Conservation (phyloP, 2,888 invertebrate species). For the Cremastinae sp. region DNA sequence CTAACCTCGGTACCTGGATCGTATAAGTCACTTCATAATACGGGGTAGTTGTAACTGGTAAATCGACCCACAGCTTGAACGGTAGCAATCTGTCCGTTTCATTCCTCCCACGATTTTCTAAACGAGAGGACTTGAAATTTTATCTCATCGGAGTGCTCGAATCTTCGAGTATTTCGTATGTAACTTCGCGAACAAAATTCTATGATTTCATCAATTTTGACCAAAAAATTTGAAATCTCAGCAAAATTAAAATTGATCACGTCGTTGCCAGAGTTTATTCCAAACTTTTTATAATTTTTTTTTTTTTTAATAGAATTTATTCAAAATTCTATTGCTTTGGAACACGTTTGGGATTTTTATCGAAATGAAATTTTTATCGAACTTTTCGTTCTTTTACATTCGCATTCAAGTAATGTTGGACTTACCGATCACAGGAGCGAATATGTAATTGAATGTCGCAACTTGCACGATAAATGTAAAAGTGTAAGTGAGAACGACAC, state of each 20-base stretch:
- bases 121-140: conserved; percentile 16
- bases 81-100: conserved; percentile 66
- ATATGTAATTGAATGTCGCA: conserved; percentile 59
- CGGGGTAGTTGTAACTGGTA: conserved; percentile 62
- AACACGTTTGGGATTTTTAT: no score
- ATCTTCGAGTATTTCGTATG: no score
- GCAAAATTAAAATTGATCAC: no score
- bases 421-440: conserved; percentile 65
- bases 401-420: neutral
- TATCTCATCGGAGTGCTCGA: no score
- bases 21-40: conserved; percentile 65
- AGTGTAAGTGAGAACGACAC: conserved; percentile 56
- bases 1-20: conserved; percentile 55
- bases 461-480: conserved; percentile 61
- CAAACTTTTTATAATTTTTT: no score
- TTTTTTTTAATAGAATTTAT: no score
- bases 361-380: no score
- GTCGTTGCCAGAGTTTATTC: no score
- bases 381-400: neutral
- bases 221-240: no score
- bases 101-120: conserved; percentile 64
- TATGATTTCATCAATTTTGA: no score
- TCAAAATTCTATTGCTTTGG: no score
- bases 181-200: no score
- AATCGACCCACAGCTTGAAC: conserved; percentile 64